These are phyloP conservation scores for Ageneiosus marmoratus DNA, from an alignment of 2,113 vertebrate genomes.

Conservation along the genomic window DNA sequence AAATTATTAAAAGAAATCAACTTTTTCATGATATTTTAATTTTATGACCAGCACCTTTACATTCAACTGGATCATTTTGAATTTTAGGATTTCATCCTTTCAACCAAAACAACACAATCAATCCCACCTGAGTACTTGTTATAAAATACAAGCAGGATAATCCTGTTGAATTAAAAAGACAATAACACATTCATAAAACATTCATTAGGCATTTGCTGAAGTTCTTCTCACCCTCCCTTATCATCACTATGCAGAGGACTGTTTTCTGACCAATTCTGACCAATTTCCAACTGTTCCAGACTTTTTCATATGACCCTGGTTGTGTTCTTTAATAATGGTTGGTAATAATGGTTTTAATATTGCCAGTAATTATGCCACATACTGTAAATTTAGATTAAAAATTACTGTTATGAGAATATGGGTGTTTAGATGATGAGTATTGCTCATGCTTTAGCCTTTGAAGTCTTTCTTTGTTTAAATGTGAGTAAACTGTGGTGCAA, in stretches of 20 bases:
- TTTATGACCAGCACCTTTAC: no score
- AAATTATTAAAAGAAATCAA: no score
- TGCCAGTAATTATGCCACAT: background rate
- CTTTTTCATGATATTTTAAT: no score
- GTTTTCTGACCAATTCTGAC: background rate
- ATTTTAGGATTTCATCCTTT: background rate
- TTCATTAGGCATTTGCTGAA: background rate
- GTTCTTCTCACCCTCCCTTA: background rate
- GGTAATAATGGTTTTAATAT: background rate
- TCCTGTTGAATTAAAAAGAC: background rate
- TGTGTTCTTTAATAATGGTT: background rate
- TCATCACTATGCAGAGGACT: no score
- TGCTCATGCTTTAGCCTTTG: conserved; percentile 38
- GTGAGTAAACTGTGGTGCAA: conserved; percentile 47
- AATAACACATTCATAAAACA: background rate
- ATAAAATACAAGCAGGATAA: background rate
- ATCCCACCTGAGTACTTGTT: background rate
- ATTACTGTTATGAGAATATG: no score
- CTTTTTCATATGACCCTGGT: background rate
- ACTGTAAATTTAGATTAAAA: no score
- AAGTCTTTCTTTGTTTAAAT: conserved; percentile 49
- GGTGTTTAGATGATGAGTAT: conserved; percentile 13
- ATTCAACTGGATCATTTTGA: background rate
- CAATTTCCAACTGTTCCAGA: no score
- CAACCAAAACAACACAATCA: background rate